Evolutionary conservation across 2,888 invertebrate species (phyloP).

Genomic region (Acanthoscelides obtectus): DNA sequence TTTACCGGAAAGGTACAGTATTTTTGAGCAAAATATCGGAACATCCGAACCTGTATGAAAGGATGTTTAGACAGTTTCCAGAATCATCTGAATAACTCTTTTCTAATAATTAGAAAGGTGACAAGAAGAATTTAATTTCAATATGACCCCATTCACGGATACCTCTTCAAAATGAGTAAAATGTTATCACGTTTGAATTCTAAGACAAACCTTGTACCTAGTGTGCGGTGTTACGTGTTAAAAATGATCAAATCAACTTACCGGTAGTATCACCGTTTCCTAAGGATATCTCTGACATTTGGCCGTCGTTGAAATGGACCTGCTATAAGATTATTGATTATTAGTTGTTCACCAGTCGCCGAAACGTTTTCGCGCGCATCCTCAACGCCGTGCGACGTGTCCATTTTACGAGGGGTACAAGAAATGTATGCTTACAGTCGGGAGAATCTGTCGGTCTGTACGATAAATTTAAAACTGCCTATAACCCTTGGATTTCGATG

Average conservation of each 20-base stretch:
- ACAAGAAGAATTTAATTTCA: too few relatives aligned
- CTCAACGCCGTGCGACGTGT: not conserved
- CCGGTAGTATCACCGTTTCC: constrained; percentile 30
- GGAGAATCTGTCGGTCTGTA: not conserved
- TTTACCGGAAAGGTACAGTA: too few relatives aligned
- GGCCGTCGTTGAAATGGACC: constrained; percentile 64
- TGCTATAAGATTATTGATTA: constrained; percentile 36
- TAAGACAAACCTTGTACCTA: too few relatives aligned
- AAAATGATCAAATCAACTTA: constrained; percentile 20
- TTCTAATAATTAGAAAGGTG: too few relatives aligned
- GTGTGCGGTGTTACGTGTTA: too few relatives aligned
- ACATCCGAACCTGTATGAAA: too few relatives aligned
- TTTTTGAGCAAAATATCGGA: too few relatives aligned
- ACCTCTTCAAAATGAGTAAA: too few relatives aligned
- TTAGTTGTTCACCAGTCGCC: not conserved
- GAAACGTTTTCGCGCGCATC: not conserved
- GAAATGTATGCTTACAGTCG: not conserved
- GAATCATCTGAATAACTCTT: too few relatives aligned
- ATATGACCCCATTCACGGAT: too few relatives aligned
- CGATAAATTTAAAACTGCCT: not conserved
- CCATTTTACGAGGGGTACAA: not conserved
- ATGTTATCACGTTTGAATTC: too few relatives aligned
- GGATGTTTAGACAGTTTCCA: too few relatives aligned
- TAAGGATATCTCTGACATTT: constrained; percentile 48
- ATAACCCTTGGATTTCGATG: not conserved